phyloP scores from a whole-genome alignment of 2,797 vertebrate species.

The Tragopan temminckii region DNA sequence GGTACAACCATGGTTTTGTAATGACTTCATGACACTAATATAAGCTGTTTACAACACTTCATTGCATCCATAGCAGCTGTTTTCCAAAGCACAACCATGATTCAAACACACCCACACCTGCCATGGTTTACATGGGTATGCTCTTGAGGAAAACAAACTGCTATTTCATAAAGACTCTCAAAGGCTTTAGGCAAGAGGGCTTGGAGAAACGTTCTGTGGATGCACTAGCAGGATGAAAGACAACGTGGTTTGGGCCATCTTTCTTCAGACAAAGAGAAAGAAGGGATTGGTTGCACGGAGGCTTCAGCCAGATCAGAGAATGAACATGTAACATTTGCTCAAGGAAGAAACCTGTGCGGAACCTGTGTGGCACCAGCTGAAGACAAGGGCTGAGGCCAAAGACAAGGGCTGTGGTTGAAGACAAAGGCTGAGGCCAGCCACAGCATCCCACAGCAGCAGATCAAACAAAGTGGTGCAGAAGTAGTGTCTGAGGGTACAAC shows the following conservation, averaged over 20 bases:
- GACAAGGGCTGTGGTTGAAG: neutral
- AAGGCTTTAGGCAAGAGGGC: neutral
- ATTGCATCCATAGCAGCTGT: neutral
- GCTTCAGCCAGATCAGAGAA: neutral
- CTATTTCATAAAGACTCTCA: neutral
- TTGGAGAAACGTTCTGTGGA: neutral
- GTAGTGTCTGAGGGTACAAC: rapidly evolving
- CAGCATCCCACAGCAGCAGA: neutral
- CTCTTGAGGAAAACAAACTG: neutral
- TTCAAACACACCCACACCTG: neutral
- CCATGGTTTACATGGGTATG: neutral
- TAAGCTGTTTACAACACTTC: neutral
- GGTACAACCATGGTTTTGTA: neutral
- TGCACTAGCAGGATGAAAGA: neutral
- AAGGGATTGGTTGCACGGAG: neutral
- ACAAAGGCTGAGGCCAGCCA: rapidly evolving
- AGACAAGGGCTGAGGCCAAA: neutral
- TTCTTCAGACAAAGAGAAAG: neutral
- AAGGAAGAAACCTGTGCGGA: neutral
- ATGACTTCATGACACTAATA: neutral
- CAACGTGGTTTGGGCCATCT: neutral
- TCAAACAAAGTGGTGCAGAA: neutral
- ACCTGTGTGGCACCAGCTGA: neutral
- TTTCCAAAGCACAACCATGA: neutral
- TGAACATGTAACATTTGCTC: neutral